Evolutionary conservation across 2,888 invertebrate genomes (phyloP).

Genomic region (Trissonchulus sp.): DNA sequence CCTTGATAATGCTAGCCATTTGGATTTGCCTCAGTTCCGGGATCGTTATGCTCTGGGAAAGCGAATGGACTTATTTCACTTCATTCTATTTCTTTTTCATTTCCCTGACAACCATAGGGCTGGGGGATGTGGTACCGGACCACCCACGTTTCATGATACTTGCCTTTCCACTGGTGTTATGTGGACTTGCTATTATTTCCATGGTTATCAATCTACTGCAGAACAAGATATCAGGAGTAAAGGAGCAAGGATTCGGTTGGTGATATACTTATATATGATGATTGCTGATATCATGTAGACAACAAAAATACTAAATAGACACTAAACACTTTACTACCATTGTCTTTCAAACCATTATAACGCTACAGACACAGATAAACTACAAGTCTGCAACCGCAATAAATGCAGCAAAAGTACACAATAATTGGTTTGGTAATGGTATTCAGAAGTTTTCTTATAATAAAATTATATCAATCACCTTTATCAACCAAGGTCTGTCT

Average conservation of each 20-base stretch:
- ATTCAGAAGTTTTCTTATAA: too few species aligned
- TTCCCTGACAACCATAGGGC: slow-evolving; percentile 82
- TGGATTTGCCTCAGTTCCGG: slow-evolving; percentile 29
- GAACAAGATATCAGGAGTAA: slow-evolving; percentile 3
- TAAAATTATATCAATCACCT: too few species aligned
- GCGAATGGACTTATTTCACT: slow-evolving; percentile 72
- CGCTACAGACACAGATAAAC: too few species aligned
- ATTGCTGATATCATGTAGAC: too few species aligned
- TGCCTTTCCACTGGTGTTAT: slow-evolving; percentile 80
- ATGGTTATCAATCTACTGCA: slow-evolving; percentile 94
- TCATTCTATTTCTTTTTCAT: slow-evolving; percentile 93
- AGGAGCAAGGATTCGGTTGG: slow-evolving; percentile 20
- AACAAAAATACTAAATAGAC: too few species aligned
- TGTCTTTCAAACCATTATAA: too few species aligned
- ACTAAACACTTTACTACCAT: too few species aligned
- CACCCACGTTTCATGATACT: slow-evolving; percentile 80
- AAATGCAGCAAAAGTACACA: too few species aligned
- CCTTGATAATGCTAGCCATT: not conserved
- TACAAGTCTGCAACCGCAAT: too few species aligned
- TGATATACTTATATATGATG: too few species aligned
- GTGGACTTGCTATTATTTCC: slow-evolving; percentile 83
- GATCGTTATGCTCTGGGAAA: slow-evolving; percentile 45
- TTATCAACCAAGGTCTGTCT: too few species aligned
- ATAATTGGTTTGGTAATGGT: too few species aligned
- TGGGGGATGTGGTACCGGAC: slow-evolving; percentile 56